Evolutionary conservation across 2,888 invertebrate genomes (phyloP), one percentile per base, ranked within the genome.

Genomic region (Eulithis testata): DNA sequence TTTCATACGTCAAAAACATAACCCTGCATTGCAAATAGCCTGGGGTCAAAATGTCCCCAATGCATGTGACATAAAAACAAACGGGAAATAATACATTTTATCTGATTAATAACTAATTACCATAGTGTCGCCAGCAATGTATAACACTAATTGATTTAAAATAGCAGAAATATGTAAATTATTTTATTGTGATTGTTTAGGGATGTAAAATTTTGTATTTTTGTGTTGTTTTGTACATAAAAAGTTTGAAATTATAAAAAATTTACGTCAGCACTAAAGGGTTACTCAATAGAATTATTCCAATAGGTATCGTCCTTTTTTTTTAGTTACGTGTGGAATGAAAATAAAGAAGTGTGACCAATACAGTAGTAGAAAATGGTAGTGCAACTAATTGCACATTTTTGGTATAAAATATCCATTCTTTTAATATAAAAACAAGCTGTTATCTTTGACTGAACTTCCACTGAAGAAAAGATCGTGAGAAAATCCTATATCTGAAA

Each of bases 51-150:
- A 4, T 53, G 37, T 36, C 53, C 37, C 37, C 37, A 52, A 52
- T 40, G 14, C 37, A 51, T n/a, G 11, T 40, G 40, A 53, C 53
- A 37, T 36, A 37, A 14, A 53, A 40, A 37, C 12, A 37, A 37
- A 12, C 12, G 37, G 7, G 11, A 49, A 49, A 37, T 40, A 53
- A 52, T 37, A 52, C 40, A 53, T 53, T 51, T 51, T 51, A 51
- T 3, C 51, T 31, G 55, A 67, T 65, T 68, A 63, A 70, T 68
- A 56, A 51, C 63, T 65, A 44, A 68, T 70, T 68, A 66, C 8
- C 61, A 66, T 70, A 68, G 63, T 63, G 53, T 56, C 47, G 60
- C 57, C 50, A 55, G 12, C 40, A 50, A 61, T 63, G 63, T 56
- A 61, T 67, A 60, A 69, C 27, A 21, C 55, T 56, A 67, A 64